Evolutionary conservation across 1,140 invertebrate genomes (phyloP), one percentile per base, ranked within the genome.

Genomic region (Ceratina japonica): DNA sequence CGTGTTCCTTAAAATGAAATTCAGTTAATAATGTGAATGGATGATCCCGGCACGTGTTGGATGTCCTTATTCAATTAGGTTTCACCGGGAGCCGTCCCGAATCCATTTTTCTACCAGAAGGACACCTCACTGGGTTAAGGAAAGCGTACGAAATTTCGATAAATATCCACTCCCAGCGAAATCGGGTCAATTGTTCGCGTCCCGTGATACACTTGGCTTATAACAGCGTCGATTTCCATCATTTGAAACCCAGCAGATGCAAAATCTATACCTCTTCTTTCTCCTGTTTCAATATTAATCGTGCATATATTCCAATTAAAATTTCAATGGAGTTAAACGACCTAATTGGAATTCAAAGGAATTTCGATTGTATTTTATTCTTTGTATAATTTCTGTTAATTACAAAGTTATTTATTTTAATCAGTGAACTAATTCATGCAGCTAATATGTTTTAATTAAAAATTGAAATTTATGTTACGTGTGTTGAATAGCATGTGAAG

Each of bases 61-160:
- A 37, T 22, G 13, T 37, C 56, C 31, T 49, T 51, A 16, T 12
- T 51, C 37, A 62, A 72, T 61, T 62, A 72, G 13, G 31, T 62
- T 44, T 20, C 37, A 7, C 3, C 20, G 37, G 20, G 2, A 24
- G 16, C 0, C 44, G 22, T 27, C 5, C 4, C 10, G 24, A 24
- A 58, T 61, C 61, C 56, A 72, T 72, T n/a, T 62, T 15, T 62
- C 37, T 62, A 5, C 15, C 10, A 18, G 58, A 72, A 72, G 70
- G 70, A 72, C 70, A 15, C 12, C 8, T 3, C 37, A 72, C 16
- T 72, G 44, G 58, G 70, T 72, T 72, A 72, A 72, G 22, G 58
- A 20, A 62, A 72, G 13, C 58, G 24, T 20, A 51, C 18, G 22
- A 27, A 62, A 72, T 49, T 72, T 72, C 70, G n/a, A 72, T 72